Conservation (phyloP, 1,140 invertebrate genomes). For the Papilio aristodemus region DNA sequence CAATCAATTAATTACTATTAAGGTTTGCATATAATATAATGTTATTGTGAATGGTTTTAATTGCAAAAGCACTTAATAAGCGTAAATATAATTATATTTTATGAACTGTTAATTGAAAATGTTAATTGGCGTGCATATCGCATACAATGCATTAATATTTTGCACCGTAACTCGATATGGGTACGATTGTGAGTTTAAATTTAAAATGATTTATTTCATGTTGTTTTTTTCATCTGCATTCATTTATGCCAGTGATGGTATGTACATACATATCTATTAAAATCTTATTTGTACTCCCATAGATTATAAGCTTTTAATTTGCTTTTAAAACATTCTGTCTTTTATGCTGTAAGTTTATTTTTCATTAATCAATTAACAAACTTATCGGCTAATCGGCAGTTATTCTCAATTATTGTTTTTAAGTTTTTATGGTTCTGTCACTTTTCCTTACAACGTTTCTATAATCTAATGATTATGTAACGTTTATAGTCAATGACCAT, state of each 20-base stretch:
- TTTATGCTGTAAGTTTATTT: too few relatives aligned
- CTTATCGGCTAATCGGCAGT: too few relatives aligned
- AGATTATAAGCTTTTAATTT: too few relatives aligned
- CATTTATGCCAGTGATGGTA: slow-evolving; percentile 47
- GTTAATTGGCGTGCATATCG: slow-evolving; percentile 23
- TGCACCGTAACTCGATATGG: slow-evolving; percentile 3
- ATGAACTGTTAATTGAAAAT: slow-evolving; percentile 31
- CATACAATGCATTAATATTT: slow-evolving; percentile 39
- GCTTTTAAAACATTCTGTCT: too few relatives aligned
- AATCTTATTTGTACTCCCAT: too few relatives aligned
- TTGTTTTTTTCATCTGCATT: slow-evolving; percentile 43
- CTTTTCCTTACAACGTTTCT: too few relatives aligned
- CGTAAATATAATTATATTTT: slow-evolving; percentile 31
- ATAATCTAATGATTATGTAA: too few relatives aligned
- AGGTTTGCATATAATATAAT: neutral
- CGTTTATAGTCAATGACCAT: too few relatives aligned
- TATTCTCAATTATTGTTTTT: too few relatives aligned
- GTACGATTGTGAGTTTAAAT: slow-evolving; percentile 30
- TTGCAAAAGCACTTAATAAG: neutral
- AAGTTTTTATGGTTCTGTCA: too few relatives aligned
- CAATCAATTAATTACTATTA: neutral
- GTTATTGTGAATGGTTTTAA: neutral
- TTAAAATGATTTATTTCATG: slow-evolving; percentile 47
- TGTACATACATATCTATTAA: slow-evolving; percentile 30
- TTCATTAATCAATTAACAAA: too few relatives aligned